Evolutionary conservation across 2,797 vertebrate genomes (phyloP).

Genomic region (Alcedo quadribrachys): DNA sequence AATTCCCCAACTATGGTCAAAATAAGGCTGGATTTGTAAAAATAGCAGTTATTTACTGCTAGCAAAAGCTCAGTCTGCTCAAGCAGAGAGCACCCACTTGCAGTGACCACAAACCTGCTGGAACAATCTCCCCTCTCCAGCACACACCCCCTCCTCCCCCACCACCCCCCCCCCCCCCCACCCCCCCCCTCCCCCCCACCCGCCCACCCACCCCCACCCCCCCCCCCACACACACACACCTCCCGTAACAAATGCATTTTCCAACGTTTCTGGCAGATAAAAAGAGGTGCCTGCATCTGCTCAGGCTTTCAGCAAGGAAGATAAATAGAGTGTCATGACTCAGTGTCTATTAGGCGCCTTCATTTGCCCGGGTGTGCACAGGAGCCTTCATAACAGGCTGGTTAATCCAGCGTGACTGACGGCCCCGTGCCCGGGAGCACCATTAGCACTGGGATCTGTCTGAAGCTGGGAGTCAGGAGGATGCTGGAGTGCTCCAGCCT

Average conservation of each 20-base stretch:
- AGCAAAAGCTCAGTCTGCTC: not conserved
- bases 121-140: too few species aligned
- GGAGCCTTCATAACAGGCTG: not conserved
- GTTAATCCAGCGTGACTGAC: not conserved
- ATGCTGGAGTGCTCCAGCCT: not conserved
- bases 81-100: not conserved
- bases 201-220: too few species aligned
- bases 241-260: not conserved
- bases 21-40: not conserved
- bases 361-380: not conserved
- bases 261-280: not conserved
- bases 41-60: not conserved
- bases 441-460: not conserved
- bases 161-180: too few species aligned
- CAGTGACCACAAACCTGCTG: too few species aligned
- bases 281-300: constrained; percentile 20
- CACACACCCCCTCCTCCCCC: too few species aligned
- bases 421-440: not conserved
- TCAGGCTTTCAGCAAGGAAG: constrained; percentile 23
- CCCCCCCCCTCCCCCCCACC: not conserved
- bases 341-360: not conserved
- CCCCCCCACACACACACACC: not conserved
- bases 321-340: constrained; percentile 17
- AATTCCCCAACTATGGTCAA: not conserved
- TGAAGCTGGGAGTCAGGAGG: not conserved